Percentiles rank a stretch among this genome's conserved stretches.
Conservation (phyloP, 2,888 invertebrate species). For the Tenthredo distinguenda region DNA sequence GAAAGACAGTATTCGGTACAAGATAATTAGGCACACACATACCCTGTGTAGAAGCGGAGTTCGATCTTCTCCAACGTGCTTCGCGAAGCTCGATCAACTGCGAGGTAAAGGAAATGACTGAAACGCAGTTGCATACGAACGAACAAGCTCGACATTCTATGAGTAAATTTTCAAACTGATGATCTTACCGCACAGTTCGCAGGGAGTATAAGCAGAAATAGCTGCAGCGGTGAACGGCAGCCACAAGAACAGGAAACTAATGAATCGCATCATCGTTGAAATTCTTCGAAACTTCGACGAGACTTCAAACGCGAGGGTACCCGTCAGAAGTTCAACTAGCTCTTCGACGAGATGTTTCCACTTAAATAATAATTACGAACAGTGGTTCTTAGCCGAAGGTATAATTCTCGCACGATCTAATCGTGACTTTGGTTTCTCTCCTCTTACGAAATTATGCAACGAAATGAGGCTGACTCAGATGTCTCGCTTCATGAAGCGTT, state of each 20-base stretch:
- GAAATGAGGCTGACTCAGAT: too few species aligned
- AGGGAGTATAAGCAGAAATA: too few species aligned
- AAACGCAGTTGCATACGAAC: background rate
- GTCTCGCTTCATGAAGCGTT: too few species aligned
- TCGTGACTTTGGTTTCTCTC: too few species aligned
- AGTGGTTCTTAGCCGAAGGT: background rate
- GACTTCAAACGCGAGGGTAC: background rate
- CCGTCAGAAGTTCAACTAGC: background rate
- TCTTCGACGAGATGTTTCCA: background rate
- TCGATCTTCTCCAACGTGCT: background rate
- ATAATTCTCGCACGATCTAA: too few species aligned
- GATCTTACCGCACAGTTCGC: background rate
- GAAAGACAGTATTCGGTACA: background rate
- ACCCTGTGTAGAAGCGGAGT: background rate
- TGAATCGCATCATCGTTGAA: background rate
- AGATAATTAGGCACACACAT: background rate
- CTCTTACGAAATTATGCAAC: too few species aligned
- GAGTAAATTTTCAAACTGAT: background rate
- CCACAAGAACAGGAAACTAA: background rate
- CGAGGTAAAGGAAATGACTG: background rate
- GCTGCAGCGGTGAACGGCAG: background rate
- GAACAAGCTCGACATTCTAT: background rate
- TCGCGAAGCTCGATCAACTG: background rate
- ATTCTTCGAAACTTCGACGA: background rate
- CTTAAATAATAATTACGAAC: background rate